Evolutionary conservation across 1,140 invertebrate genomes (phyloP), one percentile per base, ranked within the genome.

Genomic region (Kradibia gibbosae): DNA sequence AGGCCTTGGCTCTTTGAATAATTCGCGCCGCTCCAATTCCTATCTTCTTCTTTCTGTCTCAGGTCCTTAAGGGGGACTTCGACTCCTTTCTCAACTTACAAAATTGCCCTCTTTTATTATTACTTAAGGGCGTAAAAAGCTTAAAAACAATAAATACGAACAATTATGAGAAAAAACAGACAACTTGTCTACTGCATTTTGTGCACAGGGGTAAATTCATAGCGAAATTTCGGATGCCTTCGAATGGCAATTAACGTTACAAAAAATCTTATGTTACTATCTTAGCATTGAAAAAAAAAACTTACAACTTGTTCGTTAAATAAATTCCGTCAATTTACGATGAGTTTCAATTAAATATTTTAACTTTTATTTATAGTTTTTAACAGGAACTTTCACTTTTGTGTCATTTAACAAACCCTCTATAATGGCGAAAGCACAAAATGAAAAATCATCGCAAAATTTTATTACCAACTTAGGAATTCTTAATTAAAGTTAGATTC

Each of bases 91-190:
- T 28, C 13, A n/a, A n/a, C n/a, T 3, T 11, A 28, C 55, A 13
- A 60, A 31, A 60, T 60, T 31, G 31, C 4, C 13, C 55, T 5
- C 31, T 60, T 60, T 60, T 60, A 60, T 60, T 60, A 28, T 60
- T 60, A 60, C 31, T 60, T 60, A 60, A 60, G 55, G 10, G 31
- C 25, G 55, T 31, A 60, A 60, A 60, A 60, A 60, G n/a, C 25
- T 28, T 31, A 28, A 60, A 60, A 31, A 60, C 55, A 60, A 60
- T 60, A 60, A 60, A 11, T 31, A 60, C 7, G 1, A 8, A 8
- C 55, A 28, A 60, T 60, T 60, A 60, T 2, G 17, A 28, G 55
- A 60, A 60, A 60, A 60, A 60, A n/a, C 55, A 11, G 25, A 31
- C 25, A 2, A 8, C 10, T n/a, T n/a, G 22, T 55, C 53, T 55